Base-by-base conservation (phyloP, 2,888 invertebrate genomes). In the Pseudococcus jackbeardsleyi region DNA sequence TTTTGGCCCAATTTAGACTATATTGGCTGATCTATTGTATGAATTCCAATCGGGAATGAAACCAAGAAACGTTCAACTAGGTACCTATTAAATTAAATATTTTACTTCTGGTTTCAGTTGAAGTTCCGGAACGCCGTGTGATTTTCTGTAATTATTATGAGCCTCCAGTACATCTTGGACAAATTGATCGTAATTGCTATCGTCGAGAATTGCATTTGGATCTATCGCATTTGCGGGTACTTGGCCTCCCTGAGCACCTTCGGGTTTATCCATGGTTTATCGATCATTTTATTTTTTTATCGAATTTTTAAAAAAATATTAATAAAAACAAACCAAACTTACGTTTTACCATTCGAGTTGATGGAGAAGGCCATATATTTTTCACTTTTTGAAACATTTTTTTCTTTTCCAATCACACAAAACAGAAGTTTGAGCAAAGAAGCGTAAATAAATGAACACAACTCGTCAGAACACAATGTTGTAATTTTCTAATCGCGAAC, bases 1-100 rank as follows among this genome's bases (percentile, higher is more conserved):
- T n/a, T 19, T 89, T 42, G 0, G 89, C 89, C 88, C 89, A 89
- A 9, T 89, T 64, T 85, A 88, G 85, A 85, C 89, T 88, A 5
- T 84, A 22, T 68, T 19, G 11, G 9, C 77, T 88, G 19, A 89
- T 46, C 89, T 89, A 33, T 1, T 22, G 3, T 15, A 64, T 11
- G 22, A 22, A 64, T 64, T 33, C 3, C 26, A 33, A 12, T 9
- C 12, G 1, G 5, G 72, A 42, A 15, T 77, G 0, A 15, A 77
- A 39, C 0, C 1, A 77, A 8, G 22, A 17, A 15, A 50, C 50
- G 0, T n/a, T 54, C 6, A n/a, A 50, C 15, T 9, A 9, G 9
- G 11, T 50, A 50, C 48, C 12, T 50, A 15, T 12, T 1, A 6
- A 46, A 54, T 15, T 9, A 9, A 50, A 17, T 39, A 26, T 50